Conservation (phyloP, 2,797 vertebrate species). For the Fundulus diaphanus region DNA sequence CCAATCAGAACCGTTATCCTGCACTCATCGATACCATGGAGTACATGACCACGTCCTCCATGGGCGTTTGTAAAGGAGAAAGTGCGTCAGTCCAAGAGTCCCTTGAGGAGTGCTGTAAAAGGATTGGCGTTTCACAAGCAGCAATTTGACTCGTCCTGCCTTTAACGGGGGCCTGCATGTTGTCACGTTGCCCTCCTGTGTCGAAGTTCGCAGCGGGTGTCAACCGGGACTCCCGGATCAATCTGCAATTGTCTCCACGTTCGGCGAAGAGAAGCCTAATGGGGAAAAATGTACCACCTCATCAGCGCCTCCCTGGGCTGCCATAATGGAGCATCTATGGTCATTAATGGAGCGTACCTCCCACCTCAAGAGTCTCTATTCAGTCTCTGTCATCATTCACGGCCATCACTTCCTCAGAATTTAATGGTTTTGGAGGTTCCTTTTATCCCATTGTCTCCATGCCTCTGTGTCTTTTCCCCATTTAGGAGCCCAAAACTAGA, state of each 20-base stretch:
- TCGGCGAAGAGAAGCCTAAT: slow-evolving; percentile 68
- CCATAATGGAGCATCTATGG: slow-evolving; percentile 82
- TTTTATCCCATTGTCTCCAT: slow-evolving; percentile 89
- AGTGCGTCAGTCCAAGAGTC: slow-evolving; percentile 74
- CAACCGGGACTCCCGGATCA: slow-evolving; percentile 62
- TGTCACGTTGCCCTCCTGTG: slow-evolving; percentile 62
- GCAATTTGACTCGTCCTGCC: slow-evolving; percentile 72
- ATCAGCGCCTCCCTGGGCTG: slow-evolving; percentile 75
- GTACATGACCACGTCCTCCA: slow-evolving; percentile 59
- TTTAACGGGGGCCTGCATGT: slow-evolving; percentile 57
- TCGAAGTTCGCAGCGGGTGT: slow-evolving; percentile 55
- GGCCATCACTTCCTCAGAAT: slow-evolving; percentile 89
- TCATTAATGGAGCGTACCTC: slow-evolving; percentile 83
- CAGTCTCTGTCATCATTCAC: slow-evolving; percentile 87
- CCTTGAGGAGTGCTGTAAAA: slow-evolving; percentile 58
- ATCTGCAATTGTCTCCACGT: slow-evolving; percentile 67
- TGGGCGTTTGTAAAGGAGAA: slow-evolving; percentile 61
- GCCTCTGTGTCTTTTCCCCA: slow-evolving; percentile 81
- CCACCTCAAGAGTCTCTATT: slow-evolving; percentile 84
- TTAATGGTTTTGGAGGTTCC: slow-evolving; percentile 87
- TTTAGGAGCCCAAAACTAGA: slow-evolving; percentile 81
- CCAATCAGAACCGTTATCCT: slow-evolving; percentile 68
- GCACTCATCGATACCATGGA: slow-evolving; percentile 43
- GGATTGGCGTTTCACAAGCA: slow-evolving; percentile 69
- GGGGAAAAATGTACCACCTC: slow-evolving; percentile 75